Conservation (phyloP, 2,113 vertebrate species). For the Orycteropus afer region DNA sequence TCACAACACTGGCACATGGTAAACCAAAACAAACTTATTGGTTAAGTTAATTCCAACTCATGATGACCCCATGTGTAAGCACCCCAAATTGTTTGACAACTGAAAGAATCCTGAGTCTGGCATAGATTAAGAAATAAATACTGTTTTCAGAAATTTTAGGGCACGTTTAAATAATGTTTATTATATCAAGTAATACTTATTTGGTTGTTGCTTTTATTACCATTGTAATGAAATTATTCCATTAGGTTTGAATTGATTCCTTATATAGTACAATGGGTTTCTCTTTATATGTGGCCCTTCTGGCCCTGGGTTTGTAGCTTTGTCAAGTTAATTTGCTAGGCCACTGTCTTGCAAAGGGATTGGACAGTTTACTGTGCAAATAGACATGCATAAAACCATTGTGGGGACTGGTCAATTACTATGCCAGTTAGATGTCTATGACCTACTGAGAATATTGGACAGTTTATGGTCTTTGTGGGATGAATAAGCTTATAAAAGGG, state of each 20-base stretch:
- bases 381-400: not conserved
- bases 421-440: not conserved
- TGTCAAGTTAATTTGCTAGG: not conserved
- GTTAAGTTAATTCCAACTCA: not conserved
- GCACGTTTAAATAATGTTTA: not conserved
- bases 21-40: not conserved
- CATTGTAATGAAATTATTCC: not conserved
- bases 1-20: not conserved
- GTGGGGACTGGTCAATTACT: not conserved
- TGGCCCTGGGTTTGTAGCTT: not conserved
- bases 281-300: not conserved
- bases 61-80: not conserved
- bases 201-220: constrained; percentile 4
- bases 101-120: not conserved
- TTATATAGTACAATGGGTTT: not conserved
- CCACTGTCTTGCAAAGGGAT: not conserved
- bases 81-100: not conserved
- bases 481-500: not conserved
- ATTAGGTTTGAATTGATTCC: not conserved
- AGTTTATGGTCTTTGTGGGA: not conserved
- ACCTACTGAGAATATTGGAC: not conserved
- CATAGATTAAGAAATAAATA: not conserved
- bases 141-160: constrained; percentile 9
- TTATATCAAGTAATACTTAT: not conserved
- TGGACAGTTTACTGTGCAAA: not conserved